These are phyloP conservation scores for Zoanthus gigantus DNA, from an alignment of 92 coral and sea anemone genomes.

Conservation along the genomic window DNA sequence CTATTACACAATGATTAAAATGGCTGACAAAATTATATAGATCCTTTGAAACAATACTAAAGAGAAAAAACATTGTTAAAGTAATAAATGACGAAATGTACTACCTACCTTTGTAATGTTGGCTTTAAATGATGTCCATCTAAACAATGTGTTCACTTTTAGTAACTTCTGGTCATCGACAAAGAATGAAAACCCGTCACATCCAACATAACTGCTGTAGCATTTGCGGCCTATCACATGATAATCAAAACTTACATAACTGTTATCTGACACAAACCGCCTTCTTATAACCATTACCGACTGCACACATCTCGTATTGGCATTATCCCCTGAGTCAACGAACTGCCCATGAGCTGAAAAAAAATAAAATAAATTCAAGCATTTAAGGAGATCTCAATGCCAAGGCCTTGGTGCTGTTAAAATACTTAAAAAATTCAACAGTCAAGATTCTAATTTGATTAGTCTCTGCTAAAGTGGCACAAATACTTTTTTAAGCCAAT, in stretches of 20 bases:
- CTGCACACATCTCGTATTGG: slow-evolving; percentile 66
- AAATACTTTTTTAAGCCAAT: too few relatives aligned
- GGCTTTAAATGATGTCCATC: slow-evolving; percentile 61
- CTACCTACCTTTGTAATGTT: slow-evolving; percentile 65
- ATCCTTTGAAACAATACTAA: not conserved
- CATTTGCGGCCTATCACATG: slow-evolving; percentile 81
- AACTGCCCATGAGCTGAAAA: slow-evolving; percentile 67
- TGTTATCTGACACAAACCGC: slow-evolving; percentile 64
- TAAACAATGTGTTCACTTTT: slow-evolving; percentile 54
- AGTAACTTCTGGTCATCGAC: slow-evolving; percentile 60
- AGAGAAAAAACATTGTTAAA: not conserved
- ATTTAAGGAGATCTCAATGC: not conserved
- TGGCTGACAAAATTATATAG: too few relatives aligned
- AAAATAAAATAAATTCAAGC: not conserved
- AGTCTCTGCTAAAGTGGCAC: too few relatives aligned
- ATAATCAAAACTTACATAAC: slow-evolving; percentile 69
- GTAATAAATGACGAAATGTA: too few relatives aligned
- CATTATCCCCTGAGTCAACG: slow-evolving; percentile 83
- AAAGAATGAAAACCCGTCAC: slow-evolving; percentile 83
- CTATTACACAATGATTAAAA: too few relatives aligned
- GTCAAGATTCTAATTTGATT: too few relatives aligned
- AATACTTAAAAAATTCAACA: too few relatives aligned
- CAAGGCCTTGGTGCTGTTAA: too few relatives aligned
- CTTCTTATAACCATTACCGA: slow-evolving; percentile 66
- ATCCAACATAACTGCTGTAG: slow-evolving; percentile 65